Base-by-base conservation (phyloP, 2,113 vertebrate species). In the Globicephala melas region DNA sequence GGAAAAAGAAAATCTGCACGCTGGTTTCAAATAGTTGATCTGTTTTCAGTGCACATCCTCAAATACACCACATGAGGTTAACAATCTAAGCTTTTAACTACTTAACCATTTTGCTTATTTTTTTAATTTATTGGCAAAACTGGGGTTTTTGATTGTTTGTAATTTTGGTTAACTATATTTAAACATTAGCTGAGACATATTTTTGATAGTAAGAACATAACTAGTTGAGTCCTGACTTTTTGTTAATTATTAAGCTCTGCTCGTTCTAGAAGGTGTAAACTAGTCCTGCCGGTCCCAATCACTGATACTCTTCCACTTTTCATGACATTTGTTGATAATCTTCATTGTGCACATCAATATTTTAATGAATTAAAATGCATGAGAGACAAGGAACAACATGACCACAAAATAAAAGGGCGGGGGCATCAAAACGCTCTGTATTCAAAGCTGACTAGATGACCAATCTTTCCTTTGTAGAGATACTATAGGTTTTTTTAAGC, bases 11-110 rank as follows among this genome's bases (percentile, higher is more conserved):
- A 89, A 70, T 89, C 84, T 55, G 36, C 87, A 9, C 58, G 31
- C 44, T 88, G 90, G 58, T 95, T 96, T 92, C 90, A 94, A 93
- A 98, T 94, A 88, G 74, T 82, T 36, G 74, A 80, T 98, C 98
- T 99, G 99, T 98, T 99, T 99, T 98, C 98, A 99, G 98, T 98
- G 98, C 98, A 96, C 95, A 94, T 96, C 96, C 91, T 98, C 93
- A 96, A 95, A 95, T 73, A 97, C 67, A 96, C 63, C 58, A 95
- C 97, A 91, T 67, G 96, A 91, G 96, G 94, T 95, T 98, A 98
- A 97, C 94, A 84, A 97, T 93, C 95, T 96, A 97, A 96, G 91
- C 73, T 96, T 98, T 97, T 98, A 98, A 98, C 97, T 93, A 96
- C 96, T 98, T 97, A 98, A 95, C 95, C 67, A 76, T n/a, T 81